Base-by-base conservation (phyloP, 2,113 vertebrate genomes). In the Chroicocephalus ridibundus region DNA sequence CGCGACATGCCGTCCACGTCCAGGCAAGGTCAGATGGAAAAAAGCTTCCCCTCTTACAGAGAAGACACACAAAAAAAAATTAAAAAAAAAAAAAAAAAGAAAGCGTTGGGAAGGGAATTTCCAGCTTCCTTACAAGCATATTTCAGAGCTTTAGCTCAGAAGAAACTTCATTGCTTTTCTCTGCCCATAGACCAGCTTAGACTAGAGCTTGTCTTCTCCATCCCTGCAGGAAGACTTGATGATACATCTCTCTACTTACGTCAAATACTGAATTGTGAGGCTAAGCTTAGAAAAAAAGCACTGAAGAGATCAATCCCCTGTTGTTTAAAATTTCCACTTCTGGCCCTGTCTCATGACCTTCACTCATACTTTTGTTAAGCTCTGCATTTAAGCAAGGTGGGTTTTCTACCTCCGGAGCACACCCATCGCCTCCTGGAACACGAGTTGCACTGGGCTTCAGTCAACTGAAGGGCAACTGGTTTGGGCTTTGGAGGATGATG, bases 401-500 rank as follows among this genome's bases (percentile, higher is more conserved):
- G 26, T 36, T 84, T 83, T 65, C 66, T 32, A 32, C 47, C n/a
- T 79, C 16, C 15, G 13, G 38, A 84, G 24, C 10, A 10, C n/a
- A 20, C 18, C 27, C 16, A 3, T 49, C 36, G 44, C 21, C 6
- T 82, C 62, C 51, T 46, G 20, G n/a, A 49, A 46, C 1, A 3
- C 9, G 46, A 31, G 55, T 40, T 0, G 0, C 1, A 0, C 15
- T 69, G 40, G 22, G 25, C 11, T 69, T 34, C 42, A 57, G 34
- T 24, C 68, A 27, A 11, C 20, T 55, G 82, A 77, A 90, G 34
- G 54, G 22, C 66, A 61, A 7, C 40, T 57, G 15, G 24, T 70
- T 69, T 76, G 66, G 40, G 4, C 4, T 20, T 36, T 29, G 58
- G 17, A 58, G 77, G 25, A 4, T 26, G 7, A 0, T 9, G 49